Conservation (phyloP, 92 coral and sea anemone species). For the Pocillopora grandis region DNA sequence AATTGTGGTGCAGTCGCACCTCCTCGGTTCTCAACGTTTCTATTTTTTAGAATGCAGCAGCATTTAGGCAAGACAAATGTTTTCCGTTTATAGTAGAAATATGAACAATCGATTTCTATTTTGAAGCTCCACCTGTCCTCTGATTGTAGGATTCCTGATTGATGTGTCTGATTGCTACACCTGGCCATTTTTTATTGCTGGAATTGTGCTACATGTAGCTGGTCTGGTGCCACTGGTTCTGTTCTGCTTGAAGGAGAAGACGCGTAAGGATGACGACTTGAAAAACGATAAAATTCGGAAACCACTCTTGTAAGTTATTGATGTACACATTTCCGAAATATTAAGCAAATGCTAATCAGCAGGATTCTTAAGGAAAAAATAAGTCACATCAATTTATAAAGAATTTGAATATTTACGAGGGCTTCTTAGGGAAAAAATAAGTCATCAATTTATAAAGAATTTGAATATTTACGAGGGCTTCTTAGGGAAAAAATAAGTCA, state of each 20-base stretch:
- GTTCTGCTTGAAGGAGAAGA: background rate
- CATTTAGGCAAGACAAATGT: too few relatives aligned
- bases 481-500: too few relatives aligned
- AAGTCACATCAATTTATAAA: too few relatives aligned
- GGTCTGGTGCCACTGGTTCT: constrained; percentile 13
- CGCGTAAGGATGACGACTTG: background rate
- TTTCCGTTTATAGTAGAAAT: too few relatives aligned
- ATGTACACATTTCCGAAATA: background rate
- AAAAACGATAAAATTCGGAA: background rate
- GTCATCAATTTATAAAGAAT: too few relatives aligned
- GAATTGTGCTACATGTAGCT: constrained; percentile 3
- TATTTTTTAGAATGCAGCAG: too few relatives aligned
- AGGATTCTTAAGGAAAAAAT: background rate
- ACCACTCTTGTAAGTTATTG: background rate
- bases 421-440: too few relatives aligned
- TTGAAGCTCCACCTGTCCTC: background rate
- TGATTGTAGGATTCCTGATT: background rate
- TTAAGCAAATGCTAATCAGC: background rate
- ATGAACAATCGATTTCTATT: too few relatives aligned
- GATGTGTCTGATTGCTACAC: background rate
- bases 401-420: too few relatives aligned
- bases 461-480: too few relatives aligned
- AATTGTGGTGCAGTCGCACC: too few relatives aligned
- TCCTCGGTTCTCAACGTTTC: too few relatives aligned
- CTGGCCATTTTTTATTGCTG: constrained; percentile 14